These are phyloP conservation scores for Cliona cf. orientalis DNA, from an alignment of 37 sponge, comb jelly and placozoan genomes.

Conservation along the genomic window DNA sequence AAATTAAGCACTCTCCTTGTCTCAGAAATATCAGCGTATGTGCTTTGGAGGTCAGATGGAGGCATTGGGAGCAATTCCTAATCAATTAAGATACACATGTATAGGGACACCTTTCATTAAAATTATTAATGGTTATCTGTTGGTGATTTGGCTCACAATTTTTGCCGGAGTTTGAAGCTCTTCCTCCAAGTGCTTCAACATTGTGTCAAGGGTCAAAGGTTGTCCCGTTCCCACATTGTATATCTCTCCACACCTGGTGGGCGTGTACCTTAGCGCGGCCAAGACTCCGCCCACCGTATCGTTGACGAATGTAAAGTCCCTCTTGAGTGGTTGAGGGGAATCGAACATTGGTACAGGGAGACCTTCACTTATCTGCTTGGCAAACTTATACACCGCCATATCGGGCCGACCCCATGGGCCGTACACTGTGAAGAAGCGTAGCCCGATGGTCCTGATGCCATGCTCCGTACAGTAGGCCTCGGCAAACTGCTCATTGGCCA, in stretches of 20 bases:
- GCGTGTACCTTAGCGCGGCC: conserved; percentile 47
- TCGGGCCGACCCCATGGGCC: conserved; percentile 91
- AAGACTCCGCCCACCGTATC: conserved; percentile 67
- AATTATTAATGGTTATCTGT: not conserved
- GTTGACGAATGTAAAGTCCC: conserved; percentile 83
- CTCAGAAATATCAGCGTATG: conserved; percentile 61
- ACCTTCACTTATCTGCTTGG: conserved; percentile 10
- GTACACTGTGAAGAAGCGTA: conserved; percentile 82
- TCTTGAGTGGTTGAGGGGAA: conserved; percentile 17
- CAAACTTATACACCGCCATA: conserved; percentile 84
- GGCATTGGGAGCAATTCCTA: conserved; percentile 65
- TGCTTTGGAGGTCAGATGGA: conserved; percentile 54
- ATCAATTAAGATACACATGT: not conserved
- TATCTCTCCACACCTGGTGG: conserved; percentile 60
- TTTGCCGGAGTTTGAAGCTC: conserved; percentile 54
- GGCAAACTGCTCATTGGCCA: conserved; percentile 65
- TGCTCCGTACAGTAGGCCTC: conserved; percentile 58
- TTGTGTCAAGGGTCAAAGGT: conserved; percentile 34
- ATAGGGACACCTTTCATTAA: not conserved
- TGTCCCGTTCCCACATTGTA: conserved; percentile 71
- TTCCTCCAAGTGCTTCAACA: conserved; percentile 57
- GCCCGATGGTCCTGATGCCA: conserved; percentile 40
- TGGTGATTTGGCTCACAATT: conserved; percentile 36
- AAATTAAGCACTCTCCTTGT: conserved; percentile 45
- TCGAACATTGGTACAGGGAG: conserved; percentile 10